Evolutionary conservation across 2,113 vertebrate species (phyloP), one percentile per base, ranked within the genome.

Genomic region (Leptosomus discolor): DNA sequence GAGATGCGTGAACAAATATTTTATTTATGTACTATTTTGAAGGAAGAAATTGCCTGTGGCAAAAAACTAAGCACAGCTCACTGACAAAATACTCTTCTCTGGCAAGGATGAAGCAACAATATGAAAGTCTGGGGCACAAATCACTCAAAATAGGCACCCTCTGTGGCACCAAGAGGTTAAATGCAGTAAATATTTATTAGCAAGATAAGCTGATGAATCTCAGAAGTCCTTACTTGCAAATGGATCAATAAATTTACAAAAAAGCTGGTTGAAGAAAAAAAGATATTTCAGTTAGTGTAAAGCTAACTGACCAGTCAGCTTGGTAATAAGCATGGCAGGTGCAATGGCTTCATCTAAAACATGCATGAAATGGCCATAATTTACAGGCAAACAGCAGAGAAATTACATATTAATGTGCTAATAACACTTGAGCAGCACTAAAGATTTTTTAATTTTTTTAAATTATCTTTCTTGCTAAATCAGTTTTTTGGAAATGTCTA

Each of bases 1-100:
- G 41, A 39, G 75, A 70, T 77, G 93, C 24, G 4, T 63, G 85
- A 97, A 94, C 85, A 92, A 93, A 96, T 91, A 94, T 85, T 93
- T 96, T 94, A 95, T 96, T 96, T 95, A 95, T 95, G 87, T 11
- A 45, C 45, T 76, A 60, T 89, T 95, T 73, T 46, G 77, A 91
- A 84, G 64, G 67, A 76, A 95, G 78, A 88, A 90, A 91, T 76
- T 68, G 68, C 93, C 90, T 74, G 78, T 86, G 78, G 93, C 46
- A 90, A 94, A 81, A 92, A 74, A n/a, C 4, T 17, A 65, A 74
- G 57, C 61, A 63, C 41, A 74, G 54, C 57, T 89, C 51, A 9
- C 14, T 56, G 56, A 50, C 29, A 9, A 74, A 94, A 92, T 41
- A 17, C 15, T 67, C 53, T 32, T 21, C 26, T 64, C 19, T 68